Percentiles rank a stretch among this genome's conserved stretches.
These are phyloP conservation scores for Leptoclinus maculatus DNA, from an alignment of 2,797 vertebrate genomes.

Conservation along the genomic window DNA sequence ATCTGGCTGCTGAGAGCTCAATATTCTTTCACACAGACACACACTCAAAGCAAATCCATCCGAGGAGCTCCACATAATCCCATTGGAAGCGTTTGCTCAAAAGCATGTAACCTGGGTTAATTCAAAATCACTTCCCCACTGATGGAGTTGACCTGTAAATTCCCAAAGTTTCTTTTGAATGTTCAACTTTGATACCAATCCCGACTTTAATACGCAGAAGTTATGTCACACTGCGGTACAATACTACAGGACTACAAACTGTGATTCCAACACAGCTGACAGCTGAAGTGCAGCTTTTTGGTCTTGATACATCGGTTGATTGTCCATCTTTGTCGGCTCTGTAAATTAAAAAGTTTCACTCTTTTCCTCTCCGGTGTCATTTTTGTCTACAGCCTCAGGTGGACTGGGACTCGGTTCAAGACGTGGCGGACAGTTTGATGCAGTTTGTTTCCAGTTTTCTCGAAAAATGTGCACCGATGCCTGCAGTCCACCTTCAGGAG, in stretches of 20 bases:
- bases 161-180: slow-evolving; percentile 9
- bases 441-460: slow-evolving; percentile 25
- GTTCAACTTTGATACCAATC: slow-evolving; percentile 25
- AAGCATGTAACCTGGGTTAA: slow-evolving; percentile 65
- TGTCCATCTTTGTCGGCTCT: slow-evolving; percentile 24
- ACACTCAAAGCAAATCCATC: slow-evolving; percentile 60
- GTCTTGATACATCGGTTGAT: neutral
- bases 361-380: slow-evolving; percentile 3
- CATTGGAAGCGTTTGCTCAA: slow-evolving; percentile 58
- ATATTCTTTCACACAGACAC: slow-evolving; percentile 52
- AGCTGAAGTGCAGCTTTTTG: neutral
- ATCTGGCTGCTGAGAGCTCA: slow-evolving; percentile 74
- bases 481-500: slow-evolving; percentile 46
- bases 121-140: slow-evolving; percentile 61
- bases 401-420: slow-evolving; percentile 36
- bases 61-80: slow-evolving; percentile 65
- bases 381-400: slow-evolving; percentile 35
- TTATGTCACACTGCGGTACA: neutral
- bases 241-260: no score
- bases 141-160: slow-evolving; percentile 43
- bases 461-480: slow-evolving; percentile 27
- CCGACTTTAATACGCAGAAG: neutral
- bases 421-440: slow-evolving; percentile 42
- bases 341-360: slow-evolving; percentile 23
- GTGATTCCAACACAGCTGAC: neutral